phyloP scores from a whole-genome alignment of 2,888 invertebrate genomes.

The Sphaerophoria taeniata region DNA sequence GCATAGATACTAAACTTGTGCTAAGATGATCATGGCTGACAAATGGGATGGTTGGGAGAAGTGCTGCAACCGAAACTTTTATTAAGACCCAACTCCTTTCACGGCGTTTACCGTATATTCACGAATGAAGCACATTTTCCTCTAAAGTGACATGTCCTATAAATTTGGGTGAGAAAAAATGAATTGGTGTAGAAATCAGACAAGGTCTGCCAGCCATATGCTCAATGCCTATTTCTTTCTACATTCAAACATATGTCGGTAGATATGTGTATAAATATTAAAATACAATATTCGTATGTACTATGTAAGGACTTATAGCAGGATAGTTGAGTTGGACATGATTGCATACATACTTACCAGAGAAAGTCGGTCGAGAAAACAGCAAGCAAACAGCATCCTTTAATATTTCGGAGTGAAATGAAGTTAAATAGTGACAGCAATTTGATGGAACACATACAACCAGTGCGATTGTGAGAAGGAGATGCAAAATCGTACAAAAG shows the following conservation, averaged over 20 bases:
- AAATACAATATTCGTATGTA: neutral
- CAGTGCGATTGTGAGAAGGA: neutral
- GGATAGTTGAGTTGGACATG: neutral
- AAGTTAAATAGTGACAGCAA: constrained; percentile 23
- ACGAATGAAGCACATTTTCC: constrained; percentile 51
- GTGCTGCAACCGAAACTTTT: no score
- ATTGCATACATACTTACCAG: constrained; percentile 22
- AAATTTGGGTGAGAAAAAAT: constrained; percentile 26
- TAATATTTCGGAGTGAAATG: constrained; percentile 36
- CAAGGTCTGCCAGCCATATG: constrained; percentile 60
- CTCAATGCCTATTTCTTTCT: constrained; percentile 18
- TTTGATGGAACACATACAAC: constrained; percentile 9
- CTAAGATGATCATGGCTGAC: no score
- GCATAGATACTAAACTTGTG: no score
- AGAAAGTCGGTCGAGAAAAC: constrained; percentile 59
- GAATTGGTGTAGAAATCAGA: constrained; percentile 37
- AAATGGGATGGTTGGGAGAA: no score
- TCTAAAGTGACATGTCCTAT: neutral
- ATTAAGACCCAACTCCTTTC: no score
- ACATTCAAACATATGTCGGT: neutral
- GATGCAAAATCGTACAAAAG: constrained; percentile 7
- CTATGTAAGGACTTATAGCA: neutral
- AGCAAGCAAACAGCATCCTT: constrained; percentile 60
- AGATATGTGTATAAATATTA: neutral
- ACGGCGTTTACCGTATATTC: no score